Evolutionary conservation across 2,113 vertebrate species (phyloP).

Genomic region (Nannobrachium achirus): DNA sequence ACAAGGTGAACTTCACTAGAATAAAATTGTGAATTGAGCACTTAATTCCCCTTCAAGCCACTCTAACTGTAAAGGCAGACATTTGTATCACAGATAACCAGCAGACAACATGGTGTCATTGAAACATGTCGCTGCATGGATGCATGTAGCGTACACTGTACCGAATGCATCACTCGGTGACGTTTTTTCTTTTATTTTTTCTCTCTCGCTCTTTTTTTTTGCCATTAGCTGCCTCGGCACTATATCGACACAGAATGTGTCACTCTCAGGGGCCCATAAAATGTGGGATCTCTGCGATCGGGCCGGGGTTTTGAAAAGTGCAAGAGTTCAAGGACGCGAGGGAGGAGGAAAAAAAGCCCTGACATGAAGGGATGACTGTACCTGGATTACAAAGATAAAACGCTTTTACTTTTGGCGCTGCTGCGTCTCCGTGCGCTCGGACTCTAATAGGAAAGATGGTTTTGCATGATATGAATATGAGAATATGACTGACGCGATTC

Average conservation of each 20-base stretch:
- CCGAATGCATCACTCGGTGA: constrained; percentile 54
- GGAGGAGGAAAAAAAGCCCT: constrained; percentile 7
- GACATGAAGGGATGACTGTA: constrained; percentile 53
- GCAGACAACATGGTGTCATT: constrained; percentile 43
- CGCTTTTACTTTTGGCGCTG: constrained; percentile 57
- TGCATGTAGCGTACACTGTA: constrained; percentile 44
- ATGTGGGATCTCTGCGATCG: constrained; percentile 17
- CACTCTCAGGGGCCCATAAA: constrained; percentile 53
- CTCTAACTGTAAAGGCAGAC: not conserved
- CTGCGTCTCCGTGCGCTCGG: constrained; percentile 55
- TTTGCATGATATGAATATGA: constrained; percentile 60
- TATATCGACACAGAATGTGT: constrained; percentile 57
- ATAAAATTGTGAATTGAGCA: not conserved
- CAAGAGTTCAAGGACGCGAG: constrained; percentile 70
- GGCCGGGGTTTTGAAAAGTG: constrained; percentile 21
- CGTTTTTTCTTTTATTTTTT: too few relatives aligned
- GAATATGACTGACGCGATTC: constrained; percentile 51
- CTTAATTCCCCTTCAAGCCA: constrained; percentile 28
- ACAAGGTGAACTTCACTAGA: not conserved
- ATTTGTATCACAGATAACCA: constrained; percentile 20
- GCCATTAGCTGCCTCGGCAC: constrained; percentile 43
- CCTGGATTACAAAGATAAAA: constrained; percentile 65
- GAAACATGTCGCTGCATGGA: constrained; percentile 52
- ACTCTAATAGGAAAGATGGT: constrained; percentile 65
- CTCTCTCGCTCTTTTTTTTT: too few relatives aligned